phyloP scores from a whole-genome alignment of 92 coral and sea anemone genomes.

The Actinernus sp. region DNA sequence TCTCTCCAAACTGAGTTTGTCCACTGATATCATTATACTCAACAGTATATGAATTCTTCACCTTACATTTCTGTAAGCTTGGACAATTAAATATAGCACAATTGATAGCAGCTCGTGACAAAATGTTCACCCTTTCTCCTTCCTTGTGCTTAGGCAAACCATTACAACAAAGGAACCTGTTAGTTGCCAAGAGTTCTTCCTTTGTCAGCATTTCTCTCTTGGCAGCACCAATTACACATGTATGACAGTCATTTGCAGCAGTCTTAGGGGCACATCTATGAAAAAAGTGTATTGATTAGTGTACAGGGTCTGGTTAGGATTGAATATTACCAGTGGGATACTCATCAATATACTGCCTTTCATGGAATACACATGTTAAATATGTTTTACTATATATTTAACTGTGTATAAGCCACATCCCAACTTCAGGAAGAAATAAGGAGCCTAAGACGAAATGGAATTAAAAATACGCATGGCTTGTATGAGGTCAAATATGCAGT shows the following conservation, averaged over 20 bases:
- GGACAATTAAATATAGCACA: conserved; percentile 5
- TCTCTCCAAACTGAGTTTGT: conserved; percentile 20
- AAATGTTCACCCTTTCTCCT: conserved; percentile 2
- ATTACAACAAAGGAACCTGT: conserved; percentile 35
- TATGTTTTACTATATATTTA: no score
- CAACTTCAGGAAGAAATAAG: no score
- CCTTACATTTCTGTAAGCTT: neutral
- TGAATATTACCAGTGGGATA: no score
- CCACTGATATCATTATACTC: conserved; percentile 24
- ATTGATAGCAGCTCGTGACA: conserved; percentile 12
- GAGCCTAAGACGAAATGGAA: no score
- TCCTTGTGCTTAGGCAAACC: conserved; percentile 11
- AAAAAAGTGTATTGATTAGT: neutral
- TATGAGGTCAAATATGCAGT: no score
- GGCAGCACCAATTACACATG: conserved; percentile 37
- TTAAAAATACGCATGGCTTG: no score
- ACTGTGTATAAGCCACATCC: no score
- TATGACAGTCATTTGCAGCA: conserved; percentile 4
- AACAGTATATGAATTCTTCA: conserved; percentile 30
- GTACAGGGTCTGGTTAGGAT: neutral
- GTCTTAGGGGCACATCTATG: neutral
- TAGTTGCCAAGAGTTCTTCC: conserved; percentile 23
- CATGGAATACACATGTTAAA: no score
- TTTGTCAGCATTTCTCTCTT: conserved; percentile 9
- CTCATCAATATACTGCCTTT: no score